Evolutionary conservation across 2,888 invertebrate species (phyloP), one percentile per base, ranked within the genome.

Genomic region (Lasioglossum leucozonium): DNA sequence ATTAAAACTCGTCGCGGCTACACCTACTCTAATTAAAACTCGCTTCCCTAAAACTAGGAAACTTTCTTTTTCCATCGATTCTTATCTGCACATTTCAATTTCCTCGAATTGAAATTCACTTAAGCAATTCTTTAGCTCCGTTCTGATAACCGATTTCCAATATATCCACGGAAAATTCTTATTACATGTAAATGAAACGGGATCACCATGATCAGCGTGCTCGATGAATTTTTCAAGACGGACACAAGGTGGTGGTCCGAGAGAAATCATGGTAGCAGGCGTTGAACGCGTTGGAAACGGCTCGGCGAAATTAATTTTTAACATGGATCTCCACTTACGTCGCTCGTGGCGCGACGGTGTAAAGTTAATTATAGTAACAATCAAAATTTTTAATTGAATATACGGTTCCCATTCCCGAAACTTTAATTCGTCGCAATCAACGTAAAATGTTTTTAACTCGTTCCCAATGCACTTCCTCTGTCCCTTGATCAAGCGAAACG

Each of bases 1-100:
- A 73, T 83, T 84, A 77, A 73, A 62, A 77, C 76, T 84, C 76
- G 51, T 11, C 55, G 69, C 44, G 73, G n/a, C 55, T 37, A 58
- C 65, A 72, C 44, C 58, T 55, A 47, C 67, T 69, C 72, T 69
- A 82, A 84, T 83, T 83, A 83, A 83, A 82, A 83, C 83, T 84
- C 83, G 44, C 37, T 82, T 82, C 65, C 51, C 75, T 65, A 51
- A 72, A 62, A 44, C 62, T 47, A 10, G 11, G 30, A 47, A 84
- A 73, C 72, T 77, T 84, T 77, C 72, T 67, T 67, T 72, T 30
- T 2, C 51, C 72, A 65, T 37, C 82, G n/a, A 44, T 44, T 67
- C 67, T 81, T 80, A 73, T 81, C 81, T 67, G 16, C 82, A 65
- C 72, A 72, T 83, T 79, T 82, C 73, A 82, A 82, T 79, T 83